Conservation (phyloP, 2,113 vertebrate genomes). For the Vimba vimba region DNA sequence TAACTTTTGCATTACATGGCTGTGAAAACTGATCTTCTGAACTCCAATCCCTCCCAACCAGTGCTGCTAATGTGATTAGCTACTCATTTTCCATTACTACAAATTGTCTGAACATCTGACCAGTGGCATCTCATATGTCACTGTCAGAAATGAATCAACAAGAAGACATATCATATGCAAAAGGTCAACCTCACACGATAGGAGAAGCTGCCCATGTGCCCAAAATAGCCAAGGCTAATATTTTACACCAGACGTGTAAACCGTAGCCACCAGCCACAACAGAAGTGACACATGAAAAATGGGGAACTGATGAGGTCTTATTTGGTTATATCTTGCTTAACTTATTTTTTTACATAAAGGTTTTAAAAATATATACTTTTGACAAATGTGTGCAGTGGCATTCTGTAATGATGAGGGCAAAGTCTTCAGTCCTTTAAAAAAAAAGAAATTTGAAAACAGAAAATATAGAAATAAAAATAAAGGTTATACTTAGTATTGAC, state of each 20-base stretch:
- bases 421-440: too few species aligned
- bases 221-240: slow-evolving; percentile 43
- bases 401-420: too few species aligned
- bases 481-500: too few species aligned
- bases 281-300: neutral
- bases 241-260: slow-evolving; percentile 30
- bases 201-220: neutral
- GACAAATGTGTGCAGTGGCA: too few species aligned
- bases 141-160: slow-evolving; percentile 45
- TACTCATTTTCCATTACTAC: slow-evolving; percentile 18
- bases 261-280: slow-evolving; percentile 12
- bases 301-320: neutral
- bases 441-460: too few species aligned
- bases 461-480: too few species aligned
- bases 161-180: neutral
- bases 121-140: slow-evolving; percentile 12
- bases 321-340: neutral
- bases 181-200: slow-evolving; percentile 3
- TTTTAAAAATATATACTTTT: too few species aligned
- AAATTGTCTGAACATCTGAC: slow-evolving; percentile 23
- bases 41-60: neutral
- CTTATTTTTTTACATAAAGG: too few species aligned
- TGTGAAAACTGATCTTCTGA: slow-evolving; percentile 11
- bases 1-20: neutral
- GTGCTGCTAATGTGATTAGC: slow-evolving; percentile 9